phyloP scores from a whole-genome alignment of 1,140 invertebrate species.

The Nymphalis io region DNA sequence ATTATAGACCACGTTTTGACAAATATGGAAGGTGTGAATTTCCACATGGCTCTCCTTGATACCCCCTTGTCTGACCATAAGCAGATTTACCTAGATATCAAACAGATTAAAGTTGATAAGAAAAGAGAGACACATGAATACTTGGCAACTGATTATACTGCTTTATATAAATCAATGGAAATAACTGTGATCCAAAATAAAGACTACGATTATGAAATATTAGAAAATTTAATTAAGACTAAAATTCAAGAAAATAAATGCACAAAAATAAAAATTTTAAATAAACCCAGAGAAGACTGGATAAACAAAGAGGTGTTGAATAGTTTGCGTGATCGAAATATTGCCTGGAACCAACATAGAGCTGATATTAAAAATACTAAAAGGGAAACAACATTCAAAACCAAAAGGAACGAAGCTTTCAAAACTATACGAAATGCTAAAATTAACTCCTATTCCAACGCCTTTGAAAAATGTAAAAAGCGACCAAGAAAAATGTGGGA shows the following conservation, averaged over 20 bases:
- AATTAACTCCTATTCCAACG: slow-evolving; percentile 9
- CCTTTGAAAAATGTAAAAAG: slow-evolving; percentile 11
- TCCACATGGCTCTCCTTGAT: slow-evolving; percentile 21
- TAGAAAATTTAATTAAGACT: slow-evolving; percentile 26
- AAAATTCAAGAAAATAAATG: slow-evolving; percentile 17
- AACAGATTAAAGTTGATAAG: slow-evolving; percentile 9
- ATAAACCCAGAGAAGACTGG: slow-evolving; percentile 36
- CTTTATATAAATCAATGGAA: slow-evolving; percentile 20
- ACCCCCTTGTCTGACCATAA: slow-evolving; percentile 30
- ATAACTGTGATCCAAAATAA: slow-evolving; percentile 19
- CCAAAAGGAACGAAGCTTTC: not conserved
- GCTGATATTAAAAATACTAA: slow-evolving; percentile 1
- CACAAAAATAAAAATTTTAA: slow-evolving; percentile 30
- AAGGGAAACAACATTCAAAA: not conserved
- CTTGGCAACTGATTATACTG: not conserved
- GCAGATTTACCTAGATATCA: slow-evolving; percentile 22
- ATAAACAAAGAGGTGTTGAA: slow-evolving; percentile 17
- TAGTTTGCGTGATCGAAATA: slow-evolving; percentile 9
- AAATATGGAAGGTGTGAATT: slow-evolving; percentile 18
- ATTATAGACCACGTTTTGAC: slow-evolving; percentile 32
- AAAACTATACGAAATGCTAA: slow-evolving; percentile 8
- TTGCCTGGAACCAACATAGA: slow-evolving; percentile 4
- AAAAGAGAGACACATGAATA: slow-evolving; percentile 9
- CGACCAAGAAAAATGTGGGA: slow-evolving; percentile 24
- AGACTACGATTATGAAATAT: slow-evolving; percentile 20